Conservation (phyloP, 2,888 invertebrate genomes). For the Pyrgus malvae region DNA sequence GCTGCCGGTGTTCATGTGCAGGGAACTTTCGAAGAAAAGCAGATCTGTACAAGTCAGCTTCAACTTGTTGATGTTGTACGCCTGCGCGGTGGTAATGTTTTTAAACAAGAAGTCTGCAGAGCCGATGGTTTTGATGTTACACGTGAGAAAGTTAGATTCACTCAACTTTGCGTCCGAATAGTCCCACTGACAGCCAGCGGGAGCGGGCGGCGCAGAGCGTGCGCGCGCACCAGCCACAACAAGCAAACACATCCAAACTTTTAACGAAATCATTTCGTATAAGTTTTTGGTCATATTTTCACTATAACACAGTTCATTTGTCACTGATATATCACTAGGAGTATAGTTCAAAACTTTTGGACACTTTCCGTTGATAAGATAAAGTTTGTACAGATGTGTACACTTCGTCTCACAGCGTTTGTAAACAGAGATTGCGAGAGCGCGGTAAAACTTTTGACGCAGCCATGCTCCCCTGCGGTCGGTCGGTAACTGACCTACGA, state of each 20-base stretch:
- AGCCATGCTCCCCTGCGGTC: constrained; percentile 81
- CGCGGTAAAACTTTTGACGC: constrained; percentile 78
- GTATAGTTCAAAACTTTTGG: constrained; percentile 55
- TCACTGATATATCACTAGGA: constrained; percentile 60
- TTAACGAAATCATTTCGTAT: constrained; percentile 76
- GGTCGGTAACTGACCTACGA: constrained; percentile 83
- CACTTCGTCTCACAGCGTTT: constrained; percentile 68
- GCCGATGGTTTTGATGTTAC: constrained; percentile 87
- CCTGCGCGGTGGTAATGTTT: constrained; percentile 87
- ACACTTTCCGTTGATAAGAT: constrained; percentile 58
- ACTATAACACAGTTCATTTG: constrained; percentile 73
- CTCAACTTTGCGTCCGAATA: constrained; percentile 80
- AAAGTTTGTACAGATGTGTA: constrained; percentile 59
- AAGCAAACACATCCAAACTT: constrained; percentile 78
- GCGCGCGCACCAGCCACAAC: constrained; percentile 77
- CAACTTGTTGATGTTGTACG: constrained; percentile 86
- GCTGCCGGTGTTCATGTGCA: constrained; percentile 83
- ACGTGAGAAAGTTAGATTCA: constrained; percentile 84
- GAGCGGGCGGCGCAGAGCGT: constrained; percentile 82
- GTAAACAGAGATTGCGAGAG: constrained; percentile 76
- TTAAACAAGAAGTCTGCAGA: constrained; percentile 86
- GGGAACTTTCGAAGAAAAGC: constrained; percentile 87
- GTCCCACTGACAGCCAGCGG: constrained; percentile 89
- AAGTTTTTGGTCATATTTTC: constrained; percentile 70
- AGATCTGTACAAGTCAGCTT: constrained; percentile 87